phyloP scores from a whole-genome alignment of 1,140 invertebrate species.

The Eufriesea mexicana region DNA sequence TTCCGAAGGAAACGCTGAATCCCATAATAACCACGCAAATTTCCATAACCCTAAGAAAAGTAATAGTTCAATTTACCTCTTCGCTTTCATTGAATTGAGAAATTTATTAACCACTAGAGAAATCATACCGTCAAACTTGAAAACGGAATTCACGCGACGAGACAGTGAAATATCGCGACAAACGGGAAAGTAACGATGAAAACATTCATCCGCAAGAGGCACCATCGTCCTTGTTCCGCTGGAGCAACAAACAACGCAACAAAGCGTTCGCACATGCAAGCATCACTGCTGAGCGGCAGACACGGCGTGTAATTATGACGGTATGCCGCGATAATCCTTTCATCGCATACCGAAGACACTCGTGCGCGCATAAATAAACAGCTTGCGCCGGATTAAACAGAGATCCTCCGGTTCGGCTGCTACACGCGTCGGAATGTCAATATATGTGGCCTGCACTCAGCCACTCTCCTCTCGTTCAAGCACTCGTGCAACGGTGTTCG shows the following conservation, averaged over 20 bases:
- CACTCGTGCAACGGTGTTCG: constrained; percentile 9
- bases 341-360: constrained; percentile 36
- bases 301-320: constrained; percentile 43
- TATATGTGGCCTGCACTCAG: constrained; percentile 34
- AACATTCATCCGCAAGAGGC: neutral
- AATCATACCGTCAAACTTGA: too few relatives aligned
- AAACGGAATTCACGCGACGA: too few relatives aligned
- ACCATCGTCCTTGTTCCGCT: neutral
- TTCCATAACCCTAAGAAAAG: too few relatives aligned
- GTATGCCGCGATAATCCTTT: constrained; percentile 45
- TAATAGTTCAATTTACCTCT: too few relatives aligned
- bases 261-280: neutral
- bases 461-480: constrained; percentile 2
- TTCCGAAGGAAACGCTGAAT: too few relatives aligned
- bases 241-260: neutral
- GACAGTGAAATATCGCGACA: neutral
- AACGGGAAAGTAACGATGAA: neutral
- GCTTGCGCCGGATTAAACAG: constrained; percentile 34
- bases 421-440: constrained; percentile 53
- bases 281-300: neutral
- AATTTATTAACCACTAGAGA: too few relatives aligned
- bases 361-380: constrained; percentile 57
- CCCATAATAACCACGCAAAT: too few relatives aligned
- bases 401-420: constrained; percentile 34
- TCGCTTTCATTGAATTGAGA: too few relatives aligned